Evolutionary conservation across 92 coral and sea anemone species (phyloP).

Genomic region (Hydrozoanthus gracilis): DNA sequence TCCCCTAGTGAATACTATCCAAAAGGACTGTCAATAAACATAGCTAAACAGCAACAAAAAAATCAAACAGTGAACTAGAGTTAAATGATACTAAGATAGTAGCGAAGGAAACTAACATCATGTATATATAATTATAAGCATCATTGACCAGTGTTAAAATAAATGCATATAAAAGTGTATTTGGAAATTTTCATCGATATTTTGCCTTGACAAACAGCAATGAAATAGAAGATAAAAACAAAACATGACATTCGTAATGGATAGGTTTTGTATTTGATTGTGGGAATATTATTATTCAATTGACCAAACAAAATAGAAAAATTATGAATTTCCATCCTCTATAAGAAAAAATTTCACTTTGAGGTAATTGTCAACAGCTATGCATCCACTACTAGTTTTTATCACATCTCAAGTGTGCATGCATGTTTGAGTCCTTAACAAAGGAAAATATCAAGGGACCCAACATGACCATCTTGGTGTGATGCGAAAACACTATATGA

Average conservation of each 20-base stretch:
- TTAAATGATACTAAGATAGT: conserved; percentile 40
- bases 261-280: conserved; percentile 40
- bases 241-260: conserved; percentile 33
- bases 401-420: conserved; percentile 35
- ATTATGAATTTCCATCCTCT: conserved; percentile 22
- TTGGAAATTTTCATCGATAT: neutral
- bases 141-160: neutral
- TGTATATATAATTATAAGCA: conserved; percentile 3
- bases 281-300: conserved; percentile 10
- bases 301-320: conserved; percentile 29
- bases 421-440: conserved; percentile 24
- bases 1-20: conserved; percentile 27
- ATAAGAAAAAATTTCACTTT: conserved; percentile 40
- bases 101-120: conserved; percentile 33
- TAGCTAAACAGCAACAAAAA: neutral
- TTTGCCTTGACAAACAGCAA: neutral
- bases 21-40: conserved; percentile 14
- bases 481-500: conserved; percentile 10
- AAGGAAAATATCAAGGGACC: conserved; percentile 23
- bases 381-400: conserved; percentile 46
- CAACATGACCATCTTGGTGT: conserved; percentile 32
- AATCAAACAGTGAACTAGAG: conserved; percentile 30
- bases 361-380: conserved; percentile 22
- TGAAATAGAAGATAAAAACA: conserved; percentile 8
- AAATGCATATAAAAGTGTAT: neutral